These are phyloP conservation scores for Scyliorhinus canicula DNA, from an alignment of 2,797 vertebrate species.

Conservation along the genomic window DNA sequence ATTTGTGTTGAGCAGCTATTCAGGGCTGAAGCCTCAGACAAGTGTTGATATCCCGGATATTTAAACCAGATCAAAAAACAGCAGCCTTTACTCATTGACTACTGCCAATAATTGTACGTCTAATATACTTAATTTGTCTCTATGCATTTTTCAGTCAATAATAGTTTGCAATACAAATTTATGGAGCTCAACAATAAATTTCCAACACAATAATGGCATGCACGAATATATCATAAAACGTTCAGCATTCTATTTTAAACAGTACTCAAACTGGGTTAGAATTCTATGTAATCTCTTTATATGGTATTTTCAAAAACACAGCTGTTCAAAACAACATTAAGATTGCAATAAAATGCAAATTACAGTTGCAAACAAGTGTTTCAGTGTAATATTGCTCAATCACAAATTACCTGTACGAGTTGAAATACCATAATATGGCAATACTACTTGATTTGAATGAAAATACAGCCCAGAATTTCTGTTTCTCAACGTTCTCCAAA, in stretches of 20 bases:
- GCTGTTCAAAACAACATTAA: neutral
- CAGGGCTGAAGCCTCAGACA: neutral
- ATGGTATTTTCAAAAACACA: neutral
- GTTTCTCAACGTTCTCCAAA: neutral
- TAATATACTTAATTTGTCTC: neutral
- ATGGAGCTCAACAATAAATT: neutral
- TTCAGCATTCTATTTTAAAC: neutral
- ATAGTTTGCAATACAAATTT: neutral
- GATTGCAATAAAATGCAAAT: neutral
- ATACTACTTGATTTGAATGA: neutral
- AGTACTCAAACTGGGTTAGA: neutral
- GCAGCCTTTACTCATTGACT: neutral
- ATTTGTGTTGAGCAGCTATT: neutral
- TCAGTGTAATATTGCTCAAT: neutral
- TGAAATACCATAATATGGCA: neutral
- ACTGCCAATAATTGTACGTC: neutral
- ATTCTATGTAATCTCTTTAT: neutral
- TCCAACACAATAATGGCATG: neutral
- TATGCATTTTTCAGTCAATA: neutral
- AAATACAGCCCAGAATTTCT: neutral
- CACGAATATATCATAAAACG: neutral
- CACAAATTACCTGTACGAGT: neutral
- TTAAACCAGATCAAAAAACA: neutral
- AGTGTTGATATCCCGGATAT: neutral
- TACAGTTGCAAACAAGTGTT: neutral